Evolutionary conservation across 2,888 invertebrate genomes (phyloP), one percentile per base, ranked within the genome.

Genomic region (Mimumesa dahlbomi): DNA sequence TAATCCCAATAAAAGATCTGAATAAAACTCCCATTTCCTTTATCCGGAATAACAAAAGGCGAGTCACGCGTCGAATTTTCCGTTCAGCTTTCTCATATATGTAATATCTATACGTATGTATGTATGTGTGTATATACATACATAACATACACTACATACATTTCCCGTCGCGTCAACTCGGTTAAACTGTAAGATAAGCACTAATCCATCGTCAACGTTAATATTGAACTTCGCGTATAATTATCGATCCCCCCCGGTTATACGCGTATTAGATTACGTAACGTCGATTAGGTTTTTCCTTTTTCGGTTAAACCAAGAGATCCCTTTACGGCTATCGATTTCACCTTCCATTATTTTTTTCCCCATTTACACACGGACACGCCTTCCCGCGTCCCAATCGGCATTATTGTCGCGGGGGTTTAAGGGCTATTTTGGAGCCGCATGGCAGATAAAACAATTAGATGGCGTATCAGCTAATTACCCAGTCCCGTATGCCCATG

Each of bases 391-490:
- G 19, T 52, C 69, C 34, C 58, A 58, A 72, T 69, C 64, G 46
- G 64, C 50, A 49, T 64, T 42, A 72, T 69, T 69, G 64, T 64
- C 58, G 49, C 21, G 13, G 34, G n/a, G 36, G 50, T 63, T 53
- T 63, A 61, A 67, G 53, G 69, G 49, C 56, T 40, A 58, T 69
- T 38, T 14, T 42, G 57, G 43, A 46, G 4, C 53, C 54, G 53
- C 22, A 59, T 59, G 48, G 38, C 65, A 59, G 59, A 43, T 61
- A 61, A 70, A 72, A 72, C 72, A 70, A 72, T 70, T 70, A 65
- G 65, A 70, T 56, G 40, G 45, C 38, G 70, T 70, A 70, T 72
- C 70, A 52, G 52, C 61, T 72, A 70, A 72, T 72, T 70, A 72
- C 50, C 48, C 36, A 6, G 16, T 16, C 34, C 42, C 59, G 54